Evolutionary conservation across 1,140 invertebrate species (phyloP).

Genomic region (Chlorops oryzae): DNA sequence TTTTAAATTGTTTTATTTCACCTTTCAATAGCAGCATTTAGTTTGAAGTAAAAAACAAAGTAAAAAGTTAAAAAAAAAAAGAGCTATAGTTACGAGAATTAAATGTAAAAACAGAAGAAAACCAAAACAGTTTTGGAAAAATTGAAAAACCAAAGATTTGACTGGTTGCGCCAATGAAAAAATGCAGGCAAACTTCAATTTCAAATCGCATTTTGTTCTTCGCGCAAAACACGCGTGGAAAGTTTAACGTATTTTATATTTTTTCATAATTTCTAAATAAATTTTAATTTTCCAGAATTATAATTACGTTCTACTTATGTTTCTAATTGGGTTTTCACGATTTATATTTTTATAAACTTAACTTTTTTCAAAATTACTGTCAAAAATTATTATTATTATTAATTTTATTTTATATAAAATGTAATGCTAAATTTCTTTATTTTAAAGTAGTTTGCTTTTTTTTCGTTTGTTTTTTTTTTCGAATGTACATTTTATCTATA

Average conservation of each 20-base stretch:
- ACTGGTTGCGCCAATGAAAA: too few species aligned
- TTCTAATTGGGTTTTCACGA: background rate
- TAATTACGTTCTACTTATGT: constrained; percentile 27
- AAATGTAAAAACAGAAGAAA: too few species aligned
- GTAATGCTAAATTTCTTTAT: constrained; percentile 29
- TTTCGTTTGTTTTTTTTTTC: constrained; percentile 39
- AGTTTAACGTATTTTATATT: constrained; percentile 25
- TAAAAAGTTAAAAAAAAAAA: too few species aligned
- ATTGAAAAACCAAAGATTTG: too few species aligned
- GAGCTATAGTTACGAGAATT: too few species aligned
- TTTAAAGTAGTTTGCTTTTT: constrained; percentile 26
- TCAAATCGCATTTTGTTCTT: too few species aligned
- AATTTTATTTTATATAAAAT: constrained; percentile 28
- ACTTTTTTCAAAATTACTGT: background rate
- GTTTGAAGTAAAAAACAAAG: too few species aligned
- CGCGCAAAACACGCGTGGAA: too few species aligned
- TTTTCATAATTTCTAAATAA: constrained; percentile 33
- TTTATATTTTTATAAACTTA: background rate
- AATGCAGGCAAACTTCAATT: too few species aligned
- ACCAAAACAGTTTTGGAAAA: too few species aligned
- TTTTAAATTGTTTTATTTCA: too few species aligned
- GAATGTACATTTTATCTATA: constrained; percentile 40
- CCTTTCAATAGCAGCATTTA: too few species aligned
- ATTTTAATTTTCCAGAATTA: constrained; percentile 42
- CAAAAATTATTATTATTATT: constrained; percentile 5